These are phyloP conservation scores for Drosophila pallidifrons DNA, from an alignment of 1,140 invertebrate species.

Conservation along the genomic window DNA sequence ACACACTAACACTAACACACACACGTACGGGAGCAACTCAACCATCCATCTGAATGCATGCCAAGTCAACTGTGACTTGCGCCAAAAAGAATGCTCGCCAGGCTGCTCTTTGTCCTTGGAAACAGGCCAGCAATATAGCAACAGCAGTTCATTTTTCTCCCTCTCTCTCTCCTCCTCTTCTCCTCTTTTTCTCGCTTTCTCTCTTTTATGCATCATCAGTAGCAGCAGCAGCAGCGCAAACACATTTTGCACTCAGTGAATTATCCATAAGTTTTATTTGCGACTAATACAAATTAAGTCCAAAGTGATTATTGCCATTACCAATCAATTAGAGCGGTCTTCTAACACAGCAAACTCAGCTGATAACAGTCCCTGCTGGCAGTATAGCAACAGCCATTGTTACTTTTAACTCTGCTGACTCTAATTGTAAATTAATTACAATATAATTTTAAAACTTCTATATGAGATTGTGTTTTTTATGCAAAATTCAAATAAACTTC, in stretches of 20 bases:
- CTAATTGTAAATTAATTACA: too few relatives aligned
- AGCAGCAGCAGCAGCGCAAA: too few relatives aligned
- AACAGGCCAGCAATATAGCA: background rate
- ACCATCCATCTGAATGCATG: slow-evolving; percentile 50
- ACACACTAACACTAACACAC: slow-evolving; percentile 11
- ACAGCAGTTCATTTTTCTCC: background rate
- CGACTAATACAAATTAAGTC: slow-evolving; percentile 8
- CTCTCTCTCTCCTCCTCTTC: background rate
- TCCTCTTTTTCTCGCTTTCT: background rate
- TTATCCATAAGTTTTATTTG: slow-evolving; percentile 7
- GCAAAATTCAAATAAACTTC: too few relatives aligned
- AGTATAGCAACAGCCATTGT: background rate
- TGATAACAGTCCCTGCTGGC: background rate
- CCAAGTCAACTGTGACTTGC: slow-evolving; percentile 58
- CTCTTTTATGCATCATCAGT: slow-evolving; percentile 12
- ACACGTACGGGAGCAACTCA: slow-evolving; percentile 14
- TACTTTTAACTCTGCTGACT: too few relatives aligned
- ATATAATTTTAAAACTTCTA: too few relatives aligned
- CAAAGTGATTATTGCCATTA: slow-evolving; percentile 1
- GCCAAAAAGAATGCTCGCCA: slow-evolving; percentile 33
- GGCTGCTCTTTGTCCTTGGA: slow-evolving; percentile 30
- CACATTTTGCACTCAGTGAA: slow-evolving; percentile 24
- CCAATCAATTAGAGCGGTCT: background rate
- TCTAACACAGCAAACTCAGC: background rate
- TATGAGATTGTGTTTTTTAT: too few relatives aligned